These are phyloP conservation scores for Gari tellinella DNA, from an alignment of 2,888 invertebrate genomes.

Conservation along the genomic window DNA sequence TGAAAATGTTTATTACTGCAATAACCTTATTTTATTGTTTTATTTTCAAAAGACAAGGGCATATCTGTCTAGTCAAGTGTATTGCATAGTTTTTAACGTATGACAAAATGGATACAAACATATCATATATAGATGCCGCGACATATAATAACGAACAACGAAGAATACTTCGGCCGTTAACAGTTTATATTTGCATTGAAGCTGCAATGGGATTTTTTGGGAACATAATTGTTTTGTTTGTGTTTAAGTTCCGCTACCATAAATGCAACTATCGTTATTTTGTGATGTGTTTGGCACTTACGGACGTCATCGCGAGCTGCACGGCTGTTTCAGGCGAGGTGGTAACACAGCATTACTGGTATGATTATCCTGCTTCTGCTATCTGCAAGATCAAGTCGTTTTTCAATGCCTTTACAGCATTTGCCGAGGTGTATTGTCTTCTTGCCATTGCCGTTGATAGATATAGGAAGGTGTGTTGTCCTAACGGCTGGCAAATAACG, in stretches of 20 bases:
- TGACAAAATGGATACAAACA: too few relatives aligned
- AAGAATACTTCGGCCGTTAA: slow-evolving; percentile 29
- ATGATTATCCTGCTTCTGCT: slow-evolving; percentile 7
- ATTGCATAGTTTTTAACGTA: too few relatives aligned
- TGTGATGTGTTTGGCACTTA: slow-evolving; percentile 34
- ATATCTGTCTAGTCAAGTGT: too few relatives aligned
- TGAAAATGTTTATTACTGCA: too few relatives aligned
- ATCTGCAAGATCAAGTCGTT: slow-evolving; percentile 38
- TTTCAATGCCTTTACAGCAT: slow-evolving; percentile 37
- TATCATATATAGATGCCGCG: too few relatives aligned
- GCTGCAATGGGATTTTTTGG: slow-evolving; percentile 26
- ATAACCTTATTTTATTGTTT: too few relatives aligned
- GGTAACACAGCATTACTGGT: slow-evolving; percentile 38
- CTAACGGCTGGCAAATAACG: slow-evolving; percentile 30
- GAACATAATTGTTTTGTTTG: slow-evolving; percentile 23
- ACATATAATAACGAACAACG: slow-evolving; percentile 36
- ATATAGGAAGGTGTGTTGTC: slow-evolving; percentile 34
- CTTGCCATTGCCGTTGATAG: slow-evolving; percentile 28
- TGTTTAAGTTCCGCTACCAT: slow-evolving; percentile 25
- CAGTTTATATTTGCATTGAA: slow-evolving; percentile 30
- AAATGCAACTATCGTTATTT: slow-evolving; percentile 36
- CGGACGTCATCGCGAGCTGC: slow-evolving; percentile 19
- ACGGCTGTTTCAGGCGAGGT: slow-evolving; percentile 39
- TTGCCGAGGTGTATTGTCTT: slow-evolving; percentile 20
- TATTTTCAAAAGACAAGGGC: too few relatives aligned